Conservation (phyloP, 2,797 vertebrate species). For the Peromyscus eremicus region DNA sequence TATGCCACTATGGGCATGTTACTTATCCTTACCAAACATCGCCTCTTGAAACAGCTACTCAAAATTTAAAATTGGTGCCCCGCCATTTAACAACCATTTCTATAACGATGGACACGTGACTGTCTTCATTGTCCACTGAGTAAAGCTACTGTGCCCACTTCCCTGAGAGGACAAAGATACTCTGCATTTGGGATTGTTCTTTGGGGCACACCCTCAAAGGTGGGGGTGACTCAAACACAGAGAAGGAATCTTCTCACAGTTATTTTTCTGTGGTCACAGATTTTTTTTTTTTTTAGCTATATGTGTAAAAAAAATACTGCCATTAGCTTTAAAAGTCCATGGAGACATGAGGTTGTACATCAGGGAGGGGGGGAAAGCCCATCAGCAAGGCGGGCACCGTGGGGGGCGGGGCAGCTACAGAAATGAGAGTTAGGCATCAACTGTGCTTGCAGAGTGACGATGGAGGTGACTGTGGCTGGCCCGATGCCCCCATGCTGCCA, state of each 20-base stretch:
- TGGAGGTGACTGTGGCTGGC: rapidly evolving
- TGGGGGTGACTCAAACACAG: not conserved
- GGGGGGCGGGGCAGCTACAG: too few species aligned
- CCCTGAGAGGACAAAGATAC: not conserved
- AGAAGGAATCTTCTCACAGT: not conserved
- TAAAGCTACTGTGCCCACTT: not conserved
- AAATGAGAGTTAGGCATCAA: rapidly evolving
- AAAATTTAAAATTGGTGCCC: not conserved
- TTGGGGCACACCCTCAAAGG: not conserved
- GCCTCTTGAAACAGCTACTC: not conserved
- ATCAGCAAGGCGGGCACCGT: too few species aligned
- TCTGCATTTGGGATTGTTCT: not conserved
- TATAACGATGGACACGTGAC: not conserved
- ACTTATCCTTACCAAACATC: not conserved
- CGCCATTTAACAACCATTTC: not conserved
- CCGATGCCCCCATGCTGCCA: not conserved
- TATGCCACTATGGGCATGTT: not conserved
- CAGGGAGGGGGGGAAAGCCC: not conserved
- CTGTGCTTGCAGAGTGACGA: rapidly evolving
- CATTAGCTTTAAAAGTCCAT: not conserved
- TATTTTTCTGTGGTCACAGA: not conserved
- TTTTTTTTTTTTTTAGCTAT: not conserved
- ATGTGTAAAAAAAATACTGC: not conserved
- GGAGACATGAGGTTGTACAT: not conserved
- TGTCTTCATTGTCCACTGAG: not conserved